Evolutionary conservation across 2,113 vertebrate species (phyloP).

Genomic region (Charadrius vociferus): DNA sequence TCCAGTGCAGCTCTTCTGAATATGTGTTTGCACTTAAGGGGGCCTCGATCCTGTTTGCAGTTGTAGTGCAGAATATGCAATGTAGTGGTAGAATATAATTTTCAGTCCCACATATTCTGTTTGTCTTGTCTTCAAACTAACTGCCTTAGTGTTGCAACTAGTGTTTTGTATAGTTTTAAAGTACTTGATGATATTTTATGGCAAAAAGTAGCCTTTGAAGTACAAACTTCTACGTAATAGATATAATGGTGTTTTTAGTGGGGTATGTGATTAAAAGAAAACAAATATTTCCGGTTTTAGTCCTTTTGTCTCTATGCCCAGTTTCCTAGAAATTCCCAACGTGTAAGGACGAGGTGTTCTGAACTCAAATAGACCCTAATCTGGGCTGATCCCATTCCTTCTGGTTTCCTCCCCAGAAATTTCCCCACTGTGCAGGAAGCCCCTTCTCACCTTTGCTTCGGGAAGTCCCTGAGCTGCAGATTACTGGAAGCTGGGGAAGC

Average conservation of each 20-base stretch:
- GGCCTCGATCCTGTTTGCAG: not conserved
- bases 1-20: not conserved
- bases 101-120: not conserved
- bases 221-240: not conserved
- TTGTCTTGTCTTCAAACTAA: not conserved
- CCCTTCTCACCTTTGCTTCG: not conserved
- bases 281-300: not conserved
- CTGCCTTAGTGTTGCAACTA: not conserved
- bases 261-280: not conserved
- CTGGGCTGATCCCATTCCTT: not conserved
- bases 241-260: not conserved
- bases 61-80: not conserved
- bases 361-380: not conserved
- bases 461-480: not conserved
- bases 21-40: not conserved
- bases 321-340: not conserved
- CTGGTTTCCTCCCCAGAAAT: not conserved
- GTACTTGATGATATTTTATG: not conserved
- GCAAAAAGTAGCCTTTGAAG: not conserved
- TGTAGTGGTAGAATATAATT: not conserved
- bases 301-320: not conserved
- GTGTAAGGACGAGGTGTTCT: not conserved
- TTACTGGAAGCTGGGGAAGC: not conserved
- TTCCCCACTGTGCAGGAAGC: not conserved
- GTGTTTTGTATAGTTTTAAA: not conserved